These are phyloP conservation scores for Gari tellinella DNA, from an alignment of 2,888 invertebrate genomes.

Conservation along the genomic window DNA sequence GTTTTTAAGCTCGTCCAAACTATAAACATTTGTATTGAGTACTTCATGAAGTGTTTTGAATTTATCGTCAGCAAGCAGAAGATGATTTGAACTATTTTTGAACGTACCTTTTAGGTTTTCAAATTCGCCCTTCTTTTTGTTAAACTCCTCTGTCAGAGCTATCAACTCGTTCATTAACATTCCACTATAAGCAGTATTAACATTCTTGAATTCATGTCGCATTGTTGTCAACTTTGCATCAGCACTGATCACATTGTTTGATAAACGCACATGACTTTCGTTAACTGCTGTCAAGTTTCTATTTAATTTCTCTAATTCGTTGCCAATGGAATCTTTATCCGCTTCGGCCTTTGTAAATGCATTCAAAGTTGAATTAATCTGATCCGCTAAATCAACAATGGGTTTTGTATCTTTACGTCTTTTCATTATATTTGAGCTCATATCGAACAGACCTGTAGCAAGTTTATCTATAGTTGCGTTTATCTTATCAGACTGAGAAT, in stretches of 20 bases:
- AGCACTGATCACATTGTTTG: neutral
- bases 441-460: no score
- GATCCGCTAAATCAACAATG: no score
- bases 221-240: neutral
- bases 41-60: neutral
- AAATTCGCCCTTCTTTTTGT: neutral
- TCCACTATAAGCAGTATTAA: neutral
- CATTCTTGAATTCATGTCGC: neutral
- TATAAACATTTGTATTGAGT: constrained; percentile 9
- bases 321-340: no score
- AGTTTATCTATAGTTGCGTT: no score
- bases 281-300: no score
- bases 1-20: no score
- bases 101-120: neutral
- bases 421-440: no score
- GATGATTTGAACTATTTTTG: neutral
- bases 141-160: neutral
- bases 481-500: no score
- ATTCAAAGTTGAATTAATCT: no score
- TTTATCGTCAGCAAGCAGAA: constrained; percentile 5
- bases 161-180: constrained; percentile 4
- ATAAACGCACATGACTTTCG: neutral
- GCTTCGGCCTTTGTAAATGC: no score
- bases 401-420: no score
- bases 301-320: no score